Evolutionary conservation across 1,140 invertebrate species (phyloP).

Genomic region (Anastrepha obliqua): DNA sequence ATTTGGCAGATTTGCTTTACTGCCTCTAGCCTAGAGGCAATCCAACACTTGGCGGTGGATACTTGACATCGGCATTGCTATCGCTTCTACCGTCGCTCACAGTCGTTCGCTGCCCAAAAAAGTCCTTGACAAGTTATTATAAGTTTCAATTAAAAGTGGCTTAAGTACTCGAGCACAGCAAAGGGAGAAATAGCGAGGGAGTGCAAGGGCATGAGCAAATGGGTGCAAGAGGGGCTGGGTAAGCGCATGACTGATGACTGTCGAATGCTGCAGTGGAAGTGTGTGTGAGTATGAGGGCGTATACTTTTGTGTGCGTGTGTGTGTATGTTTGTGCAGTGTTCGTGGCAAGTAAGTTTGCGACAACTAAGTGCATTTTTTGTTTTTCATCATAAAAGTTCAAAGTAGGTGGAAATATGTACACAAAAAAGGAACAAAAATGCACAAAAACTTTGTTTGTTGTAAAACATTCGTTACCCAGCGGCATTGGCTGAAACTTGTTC

Average conservation of each 20-base stretch:
- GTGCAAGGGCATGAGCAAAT: background rate
- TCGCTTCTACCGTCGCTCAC: background rate
- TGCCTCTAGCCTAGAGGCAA: background rate
- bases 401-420: background rate
- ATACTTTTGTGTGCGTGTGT: background rate
- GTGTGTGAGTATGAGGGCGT: background rate
- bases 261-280: conserved; percentile 5
- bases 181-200: background rate
- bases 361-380: conserved; percentile 9
- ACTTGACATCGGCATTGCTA: background rate
- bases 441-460: conserved; percentile 28
- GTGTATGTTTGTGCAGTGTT: background rate
- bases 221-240: background rate
- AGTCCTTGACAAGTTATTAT: conserved; percentile 55
- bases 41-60: conserved; percentile 2
- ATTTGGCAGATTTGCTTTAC: background rate
- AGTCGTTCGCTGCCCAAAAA: conserved; percentile 34
- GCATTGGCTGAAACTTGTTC: background rate
- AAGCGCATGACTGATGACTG: conserved; percentile 41
- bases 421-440: background rate
- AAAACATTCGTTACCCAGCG: background rate
- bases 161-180: conserved; percentile 46
- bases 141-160: conserved; percentile 55
- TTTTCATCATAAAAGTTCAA: conserved; percentile 7
- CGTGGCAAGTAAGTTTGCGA: background rate